Evolutionary conservation across 1,140 invertebrate genomes (phyloP), one percentile per base, ranked within the genome.

Genomic region (Paraescarpia echinospica): DNA sequence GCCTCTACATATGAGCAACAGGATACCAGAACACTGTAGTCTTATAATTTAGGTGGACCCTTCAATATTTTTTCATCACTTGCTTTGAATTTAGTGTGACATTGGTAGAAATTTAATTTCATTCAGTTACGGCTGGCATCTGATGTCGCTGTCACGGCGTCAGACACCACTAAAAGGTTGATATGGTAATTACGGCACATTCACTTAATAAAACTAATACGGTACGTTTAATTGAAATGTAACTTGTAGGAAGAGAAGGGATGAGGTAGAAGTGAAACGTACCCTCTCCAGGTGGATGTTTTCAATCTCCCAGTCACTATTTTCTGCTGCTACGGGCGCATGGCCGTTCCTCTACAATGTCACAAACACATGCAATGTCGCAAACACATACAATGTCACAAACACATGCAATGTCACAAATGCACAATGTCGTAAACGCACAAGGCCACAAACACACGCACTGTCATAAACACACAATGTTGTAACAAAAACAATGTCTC

Each of bases 231-330:
- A 89, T 89, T 89, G 4, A 34, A 41, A 4, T 89, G 89, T 4
- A 9, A 89, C 18, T 9, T 5, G 89, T 14, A 34, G 14, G n/a
- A 89, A 34, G 9, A 5, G 2, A 9, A 33, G 34, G 4, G 14
- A 6, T 34, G 34, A 90, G n/a, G 59, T 77, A 33, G 34, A 22
- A 91, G 33, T 48, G 41, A 33, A 33, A 91, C 91, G 34, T 33
- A 91, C 91, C 41, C 91, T 91, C n/a, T 91, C 91, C 35, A 91
- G n/a, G 33, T 34, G 34, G n/a, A 91, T 91, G 34, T 91, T 51
- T n/a, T 91, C 91, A 91, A 35, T 22, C 41, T 91, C 91, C 91
- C 33, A 91, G 91, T 91, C 41, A 6, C 91, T 48, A 31, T 35
- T 51, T 6, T 77, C 59, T 77, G 22, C 27, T 77, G 59, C 59